Conservation (phyloP, 2,888 invertebrate genomes). For the Caenorhabditis imperialis region DNA sequence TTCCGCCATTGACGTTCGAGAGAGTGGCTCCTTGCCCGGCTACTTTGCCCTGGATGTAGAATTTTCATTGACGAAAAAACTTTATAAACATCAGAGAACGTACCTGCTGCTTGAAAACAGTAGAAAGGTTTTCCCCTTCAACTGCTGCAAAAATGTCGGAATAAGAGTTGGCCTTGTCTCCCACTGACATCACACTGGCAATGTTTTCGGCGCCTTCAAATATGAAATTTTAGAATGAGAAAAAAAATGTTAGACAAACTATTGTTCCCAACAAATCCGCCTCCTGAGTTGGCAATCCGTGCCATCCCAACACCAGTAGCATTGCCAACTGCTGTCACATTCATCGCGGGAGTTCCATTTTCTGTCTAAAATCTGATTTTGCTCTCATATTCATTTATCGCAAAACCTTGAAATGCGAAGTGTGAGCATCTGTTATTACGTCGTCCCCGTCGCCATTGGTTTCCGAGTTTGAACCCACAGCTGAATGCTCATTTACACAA, state of each 20-base stretch:
- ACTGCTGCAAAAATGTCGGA: conserved; percentile 66
- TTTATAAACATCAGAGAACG: neutral
- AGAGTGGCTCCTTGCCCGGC: conserved; percentile 62
- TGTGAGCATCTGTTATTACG: conserved; percentile 58
- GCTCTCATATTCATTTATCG: no score
- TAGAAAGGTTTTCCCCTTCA: conserved; percentile 53
- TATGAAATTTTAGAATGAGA: neutral
- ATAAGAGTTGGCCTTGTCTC: conserved; percentile 57
- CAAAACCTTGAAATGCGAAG: conserved; percentile 65
- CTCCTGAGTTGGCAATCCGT: conserved; percentile 42
- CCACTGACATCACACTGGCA: conserved; percentile 59
- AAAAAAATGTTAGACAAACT: conserved; percentile 14
- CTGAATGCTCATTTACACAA: no score
- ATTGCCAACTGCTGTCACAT: conserved; percentile 66
- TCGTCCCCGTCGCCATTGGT: conserved; percentile 60
- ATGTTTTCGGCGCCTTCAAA: conserved; percentile 48
- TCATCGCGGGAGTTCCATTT: conserved; percentile 65
- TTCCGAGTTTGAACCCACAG: conserved; percentile 57
- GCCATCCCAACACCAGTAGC: conserved; percentile 59
- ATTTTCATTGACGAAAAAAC: neutral
- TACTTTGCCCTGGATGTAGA: conserved; percentile 56
- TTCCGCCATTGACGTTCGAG: conserved; percentile 53
- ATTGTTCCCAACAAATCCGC: conserved; percentile 57
- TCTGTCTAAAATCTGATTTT: conserved; percentile 44
- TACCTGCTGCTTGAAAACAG: conserved; percentile 18